These are phyloP conservation scores for Sitobion miscanthi DNA, from an alignment of 1,140 invertebrate genomes.

Conservation along the genomic window DNA sequence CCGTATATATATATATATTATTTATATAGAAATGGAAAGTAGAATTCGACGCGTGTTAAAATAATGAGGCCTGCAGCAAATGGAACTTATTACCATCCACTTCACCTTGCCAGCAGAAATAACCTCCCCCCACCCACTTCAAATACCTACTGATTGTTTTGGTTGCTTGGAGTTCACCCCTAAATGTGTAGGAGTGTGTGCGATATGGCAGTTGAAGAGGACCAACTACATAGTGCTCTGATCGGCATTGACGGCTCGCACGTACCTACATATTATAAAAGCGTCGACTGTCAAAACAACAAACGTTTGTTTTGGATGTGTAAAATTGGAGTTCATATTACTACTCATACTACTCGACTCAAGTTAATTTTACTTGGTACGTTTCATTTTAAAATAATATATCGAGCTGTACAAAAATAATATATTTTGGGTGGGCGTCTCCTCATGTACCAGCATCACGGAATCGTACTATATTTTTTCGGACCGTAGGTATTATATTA, in stretches of 20 bases:
- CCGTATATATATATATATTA: neutral
- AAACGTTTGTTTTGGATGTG: neutral
- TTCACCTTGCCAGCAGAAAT: neutral
- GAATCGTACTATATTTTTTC: neutral
- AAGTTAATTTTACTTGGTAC: neutral
- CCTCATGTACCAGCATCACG: no score
- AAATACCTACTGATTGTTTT: neutral
- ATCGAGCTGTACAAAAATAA: neutral
- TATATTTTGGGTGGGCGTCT: neutral
- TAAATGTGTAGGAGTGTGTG: neutral
- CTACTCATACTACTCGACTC: neutral
- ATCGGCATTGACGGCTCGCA: no score
- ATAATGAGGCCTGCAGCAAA: neutral
- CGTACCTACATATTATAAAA: neutral
- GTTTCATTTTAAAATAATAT: neutral
- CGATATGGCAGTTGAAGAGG: neutral
- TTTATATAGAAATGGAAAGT: neutral
- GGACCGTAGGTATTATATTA: neutral
- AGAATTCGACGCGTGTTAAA: conserved; percentile 14
- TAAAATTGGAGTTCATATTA: neutral
- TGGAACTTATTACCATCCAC: neutral
- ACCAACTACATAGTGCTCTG: neutral
- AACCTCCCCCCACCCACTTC: neutral
- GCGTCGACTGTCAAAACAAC: neutral
- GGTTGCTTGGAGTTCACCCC: neutral